Evolutionary conservation across 2,113 vertebrate species (phyloP), one percentile per base, ranked within the genome.

Genomic region (Trichechus manatus): DNA sequence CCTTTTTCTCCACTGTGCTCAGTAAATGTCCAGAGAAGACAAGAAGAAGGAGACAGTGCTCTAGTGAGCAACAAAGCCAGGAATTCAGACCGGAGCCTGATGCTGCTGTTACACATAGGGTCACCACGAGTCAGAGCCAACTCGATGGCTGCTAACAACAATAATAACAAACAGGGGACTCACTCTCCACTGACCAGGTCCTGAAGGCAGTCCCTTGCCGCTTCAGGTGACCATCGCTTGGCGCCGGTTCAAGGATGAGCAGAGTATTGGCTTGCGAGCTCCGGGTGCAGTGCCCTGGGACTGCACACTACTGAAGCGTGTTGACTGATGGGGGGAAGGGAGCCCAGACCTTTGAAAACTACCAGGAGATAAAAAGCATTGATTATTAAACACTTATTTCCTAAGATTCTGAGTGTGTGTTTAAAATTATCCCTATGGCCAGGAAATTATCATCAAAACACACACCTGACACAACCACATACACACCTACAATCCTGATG

Each of bases 361-460:
- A 81, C 29, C 25, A 39, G 6, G 5, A 27, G 5, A 33, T 23
- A 82, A 93, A 29, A 10, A n/a, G 14, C 39, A 27, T 39, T 96
- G 82, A 59, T 33, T 50, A 96, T n/a, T 88, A 90, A 91, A 56
- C 6, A 89, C 4, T 23, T 25, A 50, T 53, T 91, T 87, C 80
- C 75, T 93, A 50, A 82, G 44, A 82, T 68, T 90, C 64, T 87
- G 27, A 68, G 25, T 63, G n/a, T 53, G 31, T 70, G 42, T 77
- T 89, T 91, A 84, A 84, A 85, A 87, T 68, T 39, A 83, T 78
- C 25, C 87, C 56, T 88, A 53, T 91, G 75, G 33, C 39, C 14
- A 79, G 42, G 47, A 59, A 91, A 86, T 89, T 79, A 89, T 68
- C 17, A 66, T 53, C 56, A 42, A 95, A 94, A 91, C 9, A 44